phyloP scores from a whole-genome alignment of 1,140 invertebrate species.

The Paramacrobiotus metropolitanus region DNA sequence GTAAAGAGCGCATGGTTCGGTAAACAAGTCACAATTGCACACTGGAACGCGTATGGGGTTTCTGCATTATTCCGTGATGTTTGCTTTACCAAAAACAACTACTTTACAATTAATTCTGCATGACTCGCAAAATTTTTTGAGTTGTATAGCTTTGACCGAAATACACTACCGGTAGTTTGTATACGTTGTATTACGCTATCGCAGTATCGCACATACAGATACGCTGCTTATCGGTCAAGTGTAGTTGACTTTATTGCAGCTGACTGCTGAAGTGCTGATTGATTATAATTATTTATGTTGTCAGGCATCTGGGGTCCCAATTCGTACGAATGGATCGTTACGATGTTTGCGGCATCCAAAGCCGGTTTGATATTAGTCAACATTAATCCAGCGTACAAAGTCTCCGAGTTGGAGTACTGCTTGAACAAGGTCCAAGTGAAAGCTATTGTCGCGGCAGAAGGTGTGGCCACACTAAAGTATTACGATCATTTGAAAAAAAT shows the following conservation, averaged over 20 bases:
- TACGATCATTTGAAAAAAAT: not conserved
- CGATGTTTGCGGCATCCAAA: slow-evolving; percentile 47
- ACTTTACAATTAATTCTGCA: too few species aligned
- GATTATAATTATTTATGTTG: not conserved
- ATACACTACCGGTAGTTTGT: too few species aligned
- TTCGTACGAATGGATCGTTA: slow-evolving; percentile 50
- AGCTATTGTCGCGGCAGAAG: not conserved
- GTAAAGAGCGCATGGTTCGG: too few species aligned
- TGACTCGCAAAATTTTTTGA: too few species aligned
- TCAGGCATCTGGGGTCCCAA: slow-evolving; percentile 61
- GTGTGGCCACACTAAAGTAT: not conserved
- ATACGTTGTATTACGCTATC: too few species aligned
- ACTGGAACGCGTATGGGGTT: too few species aligned
- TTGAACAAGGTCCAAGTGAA: slow-evolving; percentile 39
- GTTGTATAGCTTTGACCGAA: too few species aligned
- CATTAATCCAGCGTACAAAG: slow-evolving; percentile 59
- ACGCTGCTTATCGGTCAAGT: too few species aligned
- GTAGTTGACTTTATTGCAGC: not conserved
- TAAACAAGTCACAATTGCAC: too few species aligned
- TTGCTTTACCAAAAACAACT: too few species aligned
- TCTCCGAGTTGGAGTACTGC: slow-evolving; percentile 47
- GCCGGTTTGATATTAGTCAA: slow-evolving; percentile 46
- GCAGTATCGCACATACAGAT: too few species aligned
- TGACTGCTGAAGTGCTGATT: not conserved
- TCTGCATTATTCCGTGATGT: too few species aligned